Conservation (phyloP, 2,888 invertebrate species). For the Cantharis nigra region DNA sequence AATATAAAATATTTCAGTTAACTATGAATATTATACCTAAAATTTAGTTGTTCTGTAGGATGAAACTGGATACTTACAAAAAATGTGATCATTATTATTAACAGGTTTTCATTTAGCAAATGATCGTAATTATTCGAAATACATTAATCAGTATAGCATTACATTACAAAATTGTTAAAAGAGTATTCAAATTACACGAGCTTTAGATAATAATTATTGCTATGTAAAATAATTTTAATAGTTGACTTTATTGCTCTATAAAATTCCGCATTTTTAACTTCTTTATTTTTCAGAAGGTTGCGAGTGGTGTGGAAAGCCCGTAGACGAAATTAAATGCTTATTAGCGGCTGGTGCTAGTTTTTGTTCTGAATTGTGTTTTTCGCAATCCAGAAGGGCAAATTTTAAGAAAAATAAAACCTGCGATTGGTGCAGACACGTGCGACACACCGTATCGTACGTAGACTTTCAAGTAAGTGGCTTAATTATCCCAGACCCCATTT, state of each 20-base stretch:
- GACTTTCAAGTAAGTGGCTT: conserved; percentile 67
- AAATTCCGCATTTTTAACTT: background rate
- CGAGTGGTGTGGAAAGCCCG: conserved; percentile 76
- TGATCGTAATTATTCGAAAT: conserved; percentile 31
- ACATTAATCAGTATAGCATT: conserved; percentile 30
- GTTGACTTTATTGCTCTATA: background rate
- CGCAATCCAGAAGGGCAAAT: conserved; percentile 84
- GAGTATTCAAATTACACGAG: conserved; percentile 24
- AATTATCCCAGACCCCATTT: background rate
- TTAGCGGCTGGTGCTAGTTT: conserved; percentile 61
- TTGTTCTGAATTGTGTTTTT: conserved; percentile 90
- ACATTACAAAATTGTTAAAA: conserved; percentile 29
- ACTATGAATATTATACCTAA: background rate
- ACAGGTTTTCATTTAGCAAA: conserved; percentile 20
- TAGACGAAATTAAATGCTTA: conserved; percentile 60
- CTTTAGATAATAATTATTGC: conserved; percentile 18
- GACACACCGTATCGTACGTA: conserved; percentile 89
- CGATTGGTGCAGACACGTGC: conserved; percentile 90
- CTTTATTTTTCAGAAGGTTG: conserved; percentile 60
- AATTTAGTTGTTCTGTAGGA: background rate
- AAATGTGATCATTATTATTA: conserved; percentile 10
- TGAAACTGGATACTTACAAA: background rate
- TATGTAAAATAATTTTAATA: background rate
- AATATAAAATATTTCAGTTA: background rate
- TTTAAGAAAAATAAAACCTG: conserved; percentile 91